Evolutionary conservation across 2,888 invertebrate species (phyloP), one percentile per base, ranked within the genome.

Genomic region (Drosophila longiperda): DNA sequence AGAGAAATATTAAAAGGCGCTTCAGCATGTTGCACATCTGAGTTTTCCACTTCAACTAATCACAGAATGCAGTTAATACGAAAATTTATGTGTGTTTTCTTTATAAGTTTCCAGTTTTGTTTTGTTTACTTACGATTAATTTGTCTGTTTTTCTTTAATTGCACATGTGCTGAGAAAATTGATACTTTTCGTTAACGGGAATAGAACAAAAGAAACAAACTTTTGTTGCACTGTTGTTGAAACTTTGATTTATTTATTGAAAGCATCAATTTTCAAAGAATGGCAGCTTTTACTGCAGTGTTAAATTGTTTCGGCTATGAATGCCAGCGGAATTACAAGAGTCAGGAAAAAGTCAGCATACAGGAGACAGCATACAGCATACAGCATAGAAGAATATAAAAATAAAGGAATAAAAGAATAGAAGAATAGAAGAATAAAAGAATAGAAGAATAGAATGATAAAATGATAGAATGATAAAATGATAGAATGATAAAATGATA

Each of bases 1-100:
- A 53, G 9, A 71, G 8, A 11, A 17, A 23, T 42, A 73, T 36
- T 2, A 72, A 7, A 12, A 33, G 3, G 40, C 12, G 20, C 2
- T 26, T 26, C 4, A 36, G 32, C 73, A 73, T 73, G 57, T 60
- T 72, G 52, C 20, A 26, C 66, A 11, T 9, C 29, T 26, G 6
- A 66, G 38, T 29, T 20, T 8, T 11, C 3, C 17, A 15, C 20
- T 11, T 1, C 7, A 34, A 67, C 33, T 64, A 49, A 49, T 49
- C 2, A 9, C 32, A 26, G 26, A 2, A 4, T 42, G 5, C 2
- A n/a, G 0, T 12, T 4, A 26, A 26, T 54, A 5, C 15, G 8
- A 6, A 2, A 17, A 8, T 45, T 17, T 7, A 40, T 64, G 34
- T 33, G 26, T 26, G 20, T 36, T 36, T 54, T 33, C 1, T n/a